Base-by-base conservation (phyloP, 2,888 invertebrate genomes). In the Nemurella pictetii region DNA sequence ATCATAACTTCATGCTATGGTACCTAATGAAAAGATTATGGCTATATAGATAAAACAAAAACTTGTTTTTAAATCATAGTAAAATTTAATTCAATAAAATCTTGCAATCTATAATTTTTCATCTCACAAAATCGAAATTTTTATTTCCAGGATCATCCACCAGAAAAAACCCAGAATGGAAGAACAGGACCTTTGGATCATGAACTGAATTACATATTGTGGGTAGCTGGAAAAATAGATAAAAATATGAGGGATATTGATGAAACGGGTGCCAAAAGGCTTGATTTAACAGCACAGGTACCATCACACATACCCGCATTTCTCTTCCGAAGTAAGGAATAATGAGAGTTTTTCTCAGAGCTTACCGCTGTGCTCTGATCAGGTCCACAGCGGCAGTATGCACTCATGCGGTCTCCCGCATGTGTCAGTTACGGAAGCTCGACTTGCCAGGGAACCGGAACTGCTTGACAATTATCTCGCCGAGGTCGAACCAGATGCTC, bases 391-490 rank as follows among this genome's bases (percentile, higher is more conserved):
- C 26, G 80, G 84, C 9, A 85, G 84, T n/a, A 73, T 75, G 36
- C 85, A 86, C 81, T 84, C 81, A 15, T 84, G 80, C 72, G 85
- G 85, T 26, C 78, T 85, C n/a, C 84, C 85, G 75, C 84, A 85
- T 30, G 86, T 88, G 81, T 87, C 87, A 32, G 84, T 87, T 78
- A 84, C 84, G 27, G 88, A 88, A 85, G 85, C 87, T 27, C 27
- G 86, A 72, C 86, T 87, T 28, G 78, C 87, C 32, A 87, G 87
- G 80, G 85, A 85, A 75, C 84, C 86, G 72, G 86, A 87, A 75
- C 72, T 84, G 55, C 84, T 87, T 7, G 84, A 86, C 84, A 73
- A 28, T 26, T 88, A 88, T 86, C 83, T 88, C 29, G 77, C 84
- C 77, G 75, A 87, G 83, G 85, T 88, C n/a, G 86, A 87, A 81